Evolutionary conservation across 37 sponge, comb jelly and placozoan species (phyloP).

Genomic region (Beroe ovata): DNA sequence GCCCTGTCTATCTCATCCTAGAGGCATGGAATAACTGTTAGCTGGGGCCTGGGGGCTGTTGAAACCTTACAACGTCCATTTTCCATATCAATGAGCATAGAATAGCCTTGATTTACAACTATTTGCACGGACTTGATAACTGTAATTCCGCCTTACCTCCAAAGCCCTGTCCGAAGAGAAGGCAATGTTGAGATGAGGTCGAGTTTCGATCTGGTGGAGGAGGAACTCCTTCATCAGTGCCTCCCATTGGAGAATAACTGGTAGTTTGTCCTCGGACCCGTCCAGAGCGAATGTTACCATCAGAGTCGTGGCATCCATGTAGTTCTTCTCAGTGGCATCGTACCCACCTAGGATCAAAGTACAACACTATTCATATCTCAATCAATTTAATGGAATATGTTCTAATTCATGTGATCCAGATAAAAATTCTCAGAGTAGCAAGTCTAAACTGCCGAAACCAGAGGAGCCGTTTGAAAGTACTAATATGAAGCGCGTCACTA

Average conservation of each 20-base stretch:
- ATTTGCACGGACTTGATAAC: background rate
- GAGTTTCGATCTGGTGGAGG: background rate
- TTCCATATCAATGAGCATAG: no score
- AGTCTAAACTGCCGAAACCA: no score
- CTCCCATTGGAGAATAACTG: constrained; percentile 16
- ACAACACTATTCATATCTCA: no score
- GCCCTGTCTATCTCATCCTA: constrained; percentile 62
- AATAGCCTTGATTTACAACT: no score
- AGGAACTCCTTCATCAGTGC: constrained; percentile 35
- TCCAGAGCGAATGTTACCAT: constrained; percentile 58
- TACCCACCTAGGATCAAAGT: constrained; percentile 41
- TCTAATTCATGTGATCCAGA: no score
- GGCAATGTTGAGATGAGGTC: constrained; percentile 12
- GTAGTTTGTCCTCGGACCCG: constrained; percentile 23
- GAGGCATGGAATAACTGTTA: background rate
- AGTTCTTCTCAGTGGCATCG: background rate
- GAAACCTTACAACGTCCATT: no score
- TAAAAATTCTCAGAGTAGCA: no score
- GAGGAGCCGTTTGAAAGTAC: no score
- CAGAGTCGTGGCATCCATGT: constrained; percentile 15
- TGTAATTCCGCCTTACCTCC: constrained; percentile 2
- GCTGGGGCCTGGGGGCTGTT: background rate
- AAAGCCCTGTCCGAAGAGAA: constrained; percentile 25
- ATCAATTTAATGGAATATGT: no score
- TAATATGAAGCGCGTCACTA: no score